A percentile compares a stretch with the other conserved stretches of the same genome.
Evolutionary conservation across 2,888 invertebrate species (phyloP).

Genomic region (Lithosia quadra): DNA sequence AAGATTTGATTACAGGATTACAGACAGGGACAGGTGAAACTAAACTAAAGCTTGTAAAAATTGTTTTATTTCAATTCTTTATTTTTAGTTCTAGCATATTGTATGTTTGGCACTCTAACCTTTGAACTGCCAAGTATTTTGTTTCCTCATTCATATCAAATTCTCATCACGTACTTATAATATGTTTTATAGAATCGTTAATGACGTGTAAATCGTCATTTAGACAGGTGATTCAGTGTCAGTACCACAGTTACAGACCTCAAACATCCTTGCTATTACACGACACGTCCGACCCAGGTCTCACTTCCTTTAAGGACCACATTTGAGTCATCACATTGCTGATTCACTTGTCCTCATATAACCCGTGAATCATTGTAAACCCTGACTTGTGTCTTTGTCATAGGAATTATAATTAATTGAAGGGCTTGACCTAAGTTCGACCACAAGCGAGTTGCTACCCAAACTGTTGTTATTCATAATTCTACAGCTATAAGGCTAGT

Average conservation of each 20-base stretch:
- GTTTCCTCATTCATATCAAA: slow-evolving; percentile 33
- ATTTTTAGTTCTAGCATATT: not conserved
- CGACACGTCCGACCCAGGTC: slow-evolving; percentile 35
- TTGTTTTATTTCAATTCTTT: not conserved
- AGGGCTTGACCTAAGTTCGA: slow-evolving; percentile 19
- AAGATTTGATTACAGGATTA: too few relatives aligned
- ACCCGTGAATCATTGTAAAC: slow-evolving; percentile 54
- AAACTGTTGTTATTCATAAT: slow-evolving; percentile 6
- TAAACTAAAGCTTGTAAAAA: not conserved
- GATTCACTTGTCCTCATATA: slow-evolving; percentile 51
- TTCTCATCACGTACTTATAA: slow-evolving; percentile 11
- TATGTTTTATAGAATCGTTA: slow-evolving; percentile 16
- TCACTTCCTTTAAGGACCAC: slow-evolving; percentile 53
- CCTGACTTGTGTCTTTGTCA: slow-evolving; percentile 42
- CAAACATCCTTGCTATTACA: slow-evolving; percentile 37
- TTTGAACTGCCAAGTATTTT: slow-evolving; percentile 2
- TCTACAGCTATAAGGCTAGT: too few relatives aligned
- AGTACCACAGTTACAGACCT: slow-evolving; percentile 39
- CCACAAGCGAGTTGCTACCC: not conserved
- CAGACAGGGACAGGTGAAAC: too few relatives aligned
- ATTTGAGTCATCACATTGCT: slow-evolving; percentile 62
- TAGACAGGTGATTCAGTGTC: slow-evolving; percentile 51
- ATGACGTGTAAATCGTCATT: slow-evolving; percentile 31
- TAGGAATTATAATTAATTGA: slow-evolving; percentile 38
- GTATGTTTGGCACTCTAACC: not conserved